phyloP scores from a whole-genome alignment of 1,140 invertebrate genomes.

The Nixonia krombeini region DNA sequence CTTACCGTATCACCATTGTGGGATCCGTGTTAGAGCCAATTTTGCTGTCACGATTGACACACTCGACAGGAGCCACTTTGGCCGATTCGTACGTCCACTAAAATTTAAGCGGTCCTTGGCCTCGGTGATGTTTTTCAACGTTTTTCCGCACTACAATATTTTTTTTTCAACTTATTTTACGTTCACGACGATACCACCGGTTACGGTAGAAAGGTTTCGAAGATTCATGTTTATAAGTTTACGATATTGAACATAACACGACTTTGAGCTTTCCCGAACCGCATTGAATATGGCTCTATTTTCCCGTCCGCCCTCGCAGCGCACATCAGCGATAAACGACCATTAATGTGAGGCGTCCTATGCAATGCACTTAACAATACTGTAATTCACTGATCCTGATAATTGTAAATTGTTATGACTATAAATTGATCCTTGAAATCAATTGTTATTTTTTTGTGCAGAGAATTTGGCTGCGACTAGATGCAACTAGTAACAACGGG shows the following conservation, averaged over 20 bases:
- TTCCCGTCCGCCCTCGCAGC: background rate
- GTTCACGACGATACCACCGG: background rate
- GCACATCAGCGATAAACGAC: too few species aligned
- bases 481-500: conserved; percentile 8
- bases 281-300: background rate
- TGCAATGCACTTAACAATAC: too few species aligned
- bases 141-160: background rate
- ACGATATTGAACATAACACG: too few species aligned
- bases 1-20: conserved; percentile 71
- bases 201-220: background rate
- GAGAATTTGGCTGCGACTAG: background rate
- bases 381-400: too few species aligned
- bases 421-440: too few species aligned
- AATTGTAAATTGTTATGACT: too few species aligned
- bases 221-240: background rate
- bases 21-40: conserved; percentile 64
- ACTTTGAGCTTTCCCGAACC: background rate
- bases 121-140: background rate
- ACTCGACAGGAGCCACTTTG: conserved; percentile 59
- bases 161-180: too few species aligned
- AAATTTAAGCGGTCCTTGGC: background rate
- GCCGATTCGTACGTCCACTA: conserved; percentile 24
- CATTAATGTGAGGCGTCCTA: too few species aligned
- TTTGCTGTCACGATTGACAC: conserved; percentile 54
- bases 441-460: background rate